A percentile compares a stretch with the other conserved stretches of the same genome.
Evolutionary conservation across 2,888 invertebrate genomes (phyloP).

Genomic region (Stenotaenia linearis): DNA sequence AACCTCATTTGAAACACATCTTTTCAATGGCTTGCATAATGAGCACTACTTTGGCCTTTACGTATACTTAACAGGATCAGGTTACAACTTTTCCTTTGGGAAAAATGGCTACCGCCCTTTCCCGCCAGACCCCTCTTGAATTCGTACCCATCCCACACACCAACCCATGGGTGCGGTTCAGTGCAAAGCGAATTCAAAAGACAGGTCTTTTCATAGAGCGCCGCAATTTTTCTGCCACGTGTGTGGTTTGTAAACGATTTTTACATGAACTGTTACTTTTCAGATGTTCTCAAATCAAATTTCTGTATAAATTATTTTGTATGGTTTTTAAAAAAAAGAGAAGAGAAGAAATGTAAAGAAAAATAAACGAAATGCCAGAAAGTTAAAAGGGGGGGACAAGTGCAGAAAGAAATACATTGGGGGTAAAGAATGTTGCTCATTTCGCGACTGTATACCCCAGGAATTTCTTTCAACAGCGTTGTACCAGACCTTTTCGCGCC

Average conservation of each 20-base stretch:
- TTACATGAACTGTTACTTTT: background rate
- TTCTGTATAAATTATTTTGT: no score
- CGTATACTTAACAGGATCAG: background rate
- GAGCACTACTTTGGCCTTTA: constrained; percentile 12
- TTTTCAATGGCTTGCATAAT: constrained; percentile 1
- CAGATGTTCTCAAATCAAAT: background rate
- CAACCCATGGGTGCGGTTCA: constrained; percentile 21
- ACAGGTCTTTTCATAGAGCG: background rate
- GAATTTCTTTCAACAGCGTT: constrained; percentile 13
- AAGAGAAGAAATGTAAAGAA: background rate
- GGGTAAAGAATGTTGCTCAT: constrained; percentile 3
- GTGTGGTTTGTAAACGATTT: background rate
- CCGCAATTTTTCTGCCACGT: background rate
- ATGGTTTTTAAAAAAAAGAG: no score
- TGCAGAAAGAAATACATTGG: background rate
- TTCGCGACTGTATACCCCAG: constrained; percentile 8
- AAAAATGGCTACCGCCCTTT: constrained; percentile 19
- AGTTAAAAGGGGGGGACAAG: background rate
- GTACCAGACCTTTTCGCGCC: background rate
- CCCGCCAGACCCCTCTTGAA: constrained; percentile 8
- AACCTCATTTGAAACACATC: constrained; percentile 10
- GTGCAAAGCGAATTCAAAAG: constrained; percentile 10
- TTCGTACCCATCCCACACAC: background rate
- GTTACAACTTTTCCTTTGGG: constrained; percentile 13
- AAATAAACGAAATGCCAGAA: background rate